Conservation (phyloP, 2,888 invertebrate species). For the Lasioglossum leucozonium region DNA sequence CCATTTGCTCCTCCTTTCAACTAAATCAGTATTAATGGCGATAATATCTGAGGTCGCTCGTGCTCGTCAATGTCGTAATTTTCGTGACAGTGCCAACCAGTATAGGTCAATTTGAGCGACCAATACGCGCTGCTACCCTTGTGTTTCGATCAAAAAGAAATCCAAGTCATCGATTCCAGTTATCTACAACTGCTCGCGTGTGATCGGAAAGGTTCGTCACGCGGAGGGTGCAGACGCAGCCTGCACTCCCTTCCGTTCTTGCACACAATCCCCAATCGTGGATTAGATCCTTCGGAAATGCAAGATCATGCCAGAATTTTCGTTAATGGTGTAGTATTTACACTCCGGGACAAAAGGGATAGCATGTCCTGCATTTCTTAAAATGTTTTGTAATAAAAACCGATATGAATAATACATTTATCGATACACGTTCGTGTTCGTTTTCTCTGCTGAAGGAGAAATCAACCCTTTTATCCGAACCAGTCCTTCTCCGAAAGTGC, state of each 20-base stretch:
- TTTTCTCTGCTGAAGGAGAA: too few relatives aligned
- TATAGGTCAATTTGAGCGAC: conserved; percentile 27
- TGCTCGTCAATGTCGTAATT: conserved; percentile 45
- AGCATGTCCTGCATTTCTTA: too few relatives aligned
- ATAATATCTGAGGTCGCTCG: conserved; percentile 33
- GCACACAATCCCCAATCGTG: neutral
- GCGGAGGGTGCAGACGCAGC: conserved; percentile 7
- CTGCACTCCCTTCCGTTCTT: neutral
- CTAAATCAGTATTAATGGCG: conserved; percentile 62
- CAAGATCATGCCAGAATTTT: neutral
- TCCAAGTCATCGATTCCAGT: conserved; percentile 37
- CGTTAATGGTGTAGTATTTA: neutral
- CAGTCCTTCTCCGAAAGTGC: too few relatives aligned
- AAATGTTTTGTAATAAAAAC: too few relatives aligned
- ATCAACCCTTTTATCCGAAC: too few relatives aligned
- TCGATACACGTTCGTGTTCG: too few relatives aligned
- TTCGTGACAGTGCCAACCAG: conserved; percentile 27
- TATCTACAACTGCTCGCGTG: neutral
- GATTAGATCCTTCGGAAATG: neutral
- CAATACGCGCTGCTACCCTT: neutral
- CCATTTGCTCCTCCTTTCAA: conserved; percentile 42
- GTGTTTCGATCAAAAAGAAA: conserved; percentile 21
- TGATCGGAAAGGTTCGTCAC: neutral
- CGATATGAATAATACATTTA: too few relatives aligned
- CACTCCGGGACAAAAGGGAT: neutral